Conservation (phyloP, 2,888 invertebrate genomes). For the Mayetiola destructor region DNA sequence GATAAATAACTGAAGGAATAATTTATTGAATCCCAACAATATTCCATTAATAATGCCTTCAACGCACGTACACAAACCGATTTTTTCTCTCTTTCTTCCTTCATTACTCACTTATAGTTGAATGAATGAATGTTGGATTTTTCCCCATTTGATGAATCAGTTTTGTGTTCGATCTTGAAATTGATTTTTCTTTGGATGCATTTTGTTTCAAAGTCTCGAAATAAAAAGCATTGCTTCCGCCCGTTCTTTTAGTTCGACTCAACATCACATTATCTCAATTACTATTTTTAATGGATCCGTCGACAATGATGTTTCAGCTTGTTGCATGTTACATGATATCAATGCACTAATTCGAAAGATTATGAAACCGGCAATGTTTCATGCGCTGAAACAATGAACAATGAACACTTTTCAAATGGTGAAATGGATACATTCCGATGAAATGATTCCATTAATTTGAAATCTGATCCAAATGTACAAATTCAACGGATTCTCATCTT, state of each 20-base stretch:
- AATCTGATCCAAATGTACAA: neutral
- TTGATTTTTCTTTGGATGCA: neutral
- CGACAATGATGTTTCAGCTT: no score
- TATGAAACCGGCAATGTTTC: neutral
- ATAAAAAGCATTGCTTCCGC: no score
- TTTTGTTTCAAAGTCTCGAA: neutral
- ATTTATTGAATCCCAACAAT: slow-evolving; percentile 1
- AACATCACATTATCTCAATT: neutral
- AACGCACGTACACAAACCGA: slow-evolving; percentile 1
- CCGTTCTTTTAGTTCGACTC: neutral
- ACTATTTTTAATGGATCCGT: neutral
- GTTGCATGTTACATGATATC: neutral
- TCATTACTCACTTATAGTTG: neutral
- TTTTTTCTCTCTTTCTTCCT: neutral
- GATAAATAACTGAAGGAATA: no score
- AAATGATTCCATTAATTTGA: neutral
- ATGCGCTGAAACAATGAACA: neutral
- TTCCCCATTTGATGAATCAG: neutral
- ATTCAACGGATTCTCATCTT: neutral
- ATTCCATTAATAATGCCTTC: slow-evolving; percentile 6
- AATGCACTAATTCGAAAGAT: neutral
- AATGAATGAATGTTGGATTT: no score
- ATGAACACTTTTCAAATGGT: neutral
- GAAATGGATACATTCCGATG: neutral
- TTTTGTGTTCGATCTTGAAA: neutral